Conservation (phyloP, 2,113 vertebrate genomes). For the Ptyas mucosa region DNA sequence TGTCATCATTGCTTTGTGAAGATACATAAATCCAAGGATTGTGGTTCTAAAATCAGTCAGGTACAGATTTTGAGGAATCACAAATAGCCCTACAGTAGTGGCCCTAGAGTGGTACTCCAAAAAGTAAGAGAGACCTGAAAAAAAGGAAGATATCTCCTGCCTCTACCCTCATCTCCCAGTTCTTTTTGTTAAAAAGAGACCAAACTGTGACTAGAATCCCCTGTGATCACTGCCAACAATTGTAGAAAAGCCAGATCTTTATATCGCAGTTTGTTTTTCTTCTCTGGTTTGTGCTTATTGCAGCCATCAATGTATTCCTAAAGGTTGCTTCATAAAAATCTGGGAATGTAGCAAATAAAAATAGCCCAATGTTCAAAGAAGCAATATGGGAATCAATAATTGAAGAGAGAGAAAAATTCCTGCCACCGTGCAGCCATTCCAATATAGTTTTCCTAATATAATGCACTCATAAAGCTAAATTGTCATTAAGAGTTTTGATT, state of each 20-base stretch:
- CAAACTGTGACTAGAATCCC: not conserved
- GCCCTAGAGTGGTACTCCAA: not conserved
- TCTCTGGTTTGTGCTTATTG: not conserved
- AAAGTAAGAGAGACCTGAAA: not conserved
- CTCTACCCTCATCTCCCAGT: too few species aligned
- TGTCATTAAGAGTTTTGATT: slow-evolving; percentile 19
- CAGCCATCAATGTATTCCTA: not conserved
- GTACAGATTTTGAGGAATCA: not conserved
- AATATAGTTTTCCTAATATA: not conserved
- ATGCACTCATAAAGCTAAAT: slow-evolving; percentile 30
- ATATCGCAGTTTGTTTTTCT: slow-evolving; percentile 42
- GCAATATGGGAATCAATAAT: slow-evolving; percentile 32
- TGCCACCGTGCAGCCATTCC: not conserved
- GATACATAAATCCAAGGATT: not conserved
- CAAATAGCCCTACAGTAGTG: not conserved
- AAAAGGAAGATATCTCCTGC: not conserved
- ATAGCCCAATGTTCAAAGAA: slow-evolving; percentile 21
- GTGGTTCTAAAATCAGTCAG: not conserved
- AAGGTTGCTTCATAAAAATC: slow-evolving; percentile 22
- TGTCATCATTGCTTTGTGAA: not conserved
- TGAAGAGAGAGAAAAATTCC: slow-evolving; percentile 9
- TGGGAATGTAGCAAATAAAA: slow-evolving; percentile 23
- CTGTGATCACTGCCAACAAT: not conserved
- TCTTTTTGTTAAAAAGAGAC: not conserved
- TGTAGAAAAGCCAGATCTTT: slow-evolving; percentile 33